Evolutionary conservation across 2,113 vertebrate genomes (phyloP).

Genomic region (Macquaria australasica): DNA sequence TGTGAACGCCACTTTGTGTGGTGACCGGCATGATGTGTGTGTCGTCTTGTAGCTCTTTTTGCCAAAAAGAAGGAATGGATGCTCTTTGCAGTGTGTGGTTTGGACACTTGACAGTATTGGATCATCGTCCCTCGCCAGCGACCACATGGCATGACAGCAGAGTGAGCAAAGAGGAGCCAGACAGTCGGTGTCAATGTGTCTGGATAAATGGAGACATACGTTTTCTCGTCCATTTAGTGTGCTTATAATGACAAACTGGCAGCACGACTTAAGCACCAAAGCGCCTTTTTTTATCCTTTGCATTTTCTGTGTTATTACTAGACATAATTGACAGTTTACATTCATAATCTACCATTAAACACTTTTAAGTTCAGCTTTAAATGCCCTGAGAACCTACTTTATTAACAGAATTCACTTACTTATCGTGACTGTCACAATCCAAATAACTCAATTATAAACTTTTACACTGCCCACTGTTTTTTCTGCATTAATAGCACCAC

Average conservation of each 20-base stretch:
- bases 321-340: neutral
- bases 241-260: slow-evolving; percentile 3
- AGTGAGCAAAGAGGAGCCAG: neutral
- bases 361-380: neutral
- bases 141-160: slow-evolving; percentile 42
- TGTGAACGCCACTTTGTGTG: neutral
- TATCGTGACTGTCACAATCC: neutral
- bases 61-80: neutral
- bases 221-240: neutral
- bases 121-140: neutral
- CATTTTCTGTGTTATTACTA: neutral
- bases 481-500: too few relatives aligned
- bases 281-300: neutral
- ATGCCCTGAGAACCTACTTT: neutral
- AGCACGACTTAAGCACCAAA: neutral
- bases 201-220: slow-evolving; percentile 25
- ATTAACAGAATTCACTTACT: neutral
- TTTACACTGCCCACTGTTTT: too few relatives aligned
- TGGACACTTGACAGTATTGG: slow-evolving; percentile 18
- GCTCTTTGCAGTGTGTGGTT: slow-evolving; percentile 25
- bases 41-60: neutral
- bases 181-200: slow-evolving; percentile 27
- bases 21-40: neutral
- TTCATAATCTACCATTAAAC: neutral
- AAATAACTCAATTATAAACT: neutral